Conservation (phyloP, 2,113 vertebrate species). For the Geococcyx californianus region DNA sequence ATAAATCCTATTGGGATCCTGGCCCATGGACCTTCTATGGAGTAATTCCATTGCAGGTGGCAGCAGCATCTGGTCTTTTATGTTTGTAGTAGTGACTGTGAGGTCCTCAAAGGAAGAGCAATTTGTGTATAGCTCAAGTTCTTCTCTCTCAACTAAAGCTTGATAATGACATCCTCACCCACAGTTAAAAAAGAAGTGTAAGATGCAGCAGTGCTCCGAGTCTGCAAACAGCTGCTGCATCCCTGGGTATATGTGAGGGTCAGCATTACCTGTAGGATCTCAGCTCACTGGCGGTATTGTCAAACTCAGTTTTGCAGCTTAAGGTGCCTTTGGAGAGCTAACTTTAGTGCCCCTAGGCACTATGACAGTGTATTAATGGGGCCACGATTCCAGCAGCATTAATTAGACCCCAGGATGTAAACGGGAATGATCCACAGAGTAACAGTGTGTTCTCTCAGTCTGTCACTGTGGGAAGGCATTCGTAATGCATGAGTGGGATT, state of each 20-base stretch:
- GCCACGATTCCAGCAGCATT: neutral
- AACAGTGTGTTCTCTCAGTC: constrained; percentile 9
- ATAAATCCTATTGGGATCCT: neutral
- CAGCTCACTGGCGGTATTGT: neutral
- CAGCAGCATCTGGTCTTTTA: neutral
- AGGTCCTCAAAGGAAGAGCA: neutral
- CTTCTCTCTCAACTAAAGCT: neutral
- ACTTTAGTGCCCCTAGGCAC: neutral
- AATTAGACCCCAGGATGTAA: constrained; percentile 13
- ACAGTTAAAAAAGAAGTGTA: neutral
- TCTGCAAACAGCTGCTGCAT: neutral
- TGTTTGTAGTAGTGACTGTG: neutral
- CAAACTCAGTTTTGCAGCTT: neutral
- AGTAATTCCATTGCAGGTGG: neutral
- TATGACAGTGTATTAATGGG: neutral
- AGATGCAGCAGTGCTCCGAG: neutral
- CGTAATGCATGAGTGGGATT: constrained; percentile 1
- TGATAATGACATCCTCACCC: neutral
- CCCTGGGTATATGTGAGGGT: neutral
- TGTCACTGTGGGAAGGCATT: constrained; percentile 9
- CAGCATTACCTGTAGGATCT: neutral
- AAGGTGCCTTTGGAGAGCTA: neutral
- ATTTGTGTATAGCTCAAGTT: neutral
- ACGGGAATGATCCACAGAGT: constrained; percentile 39
- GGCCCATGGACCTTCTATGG: neutral